A percentile compares a stretch with the other conserved stretches of the same genome.
Conservation (phyloP, 2,888 invertebrate genomes). For the Plutella xylostella region DNA sequence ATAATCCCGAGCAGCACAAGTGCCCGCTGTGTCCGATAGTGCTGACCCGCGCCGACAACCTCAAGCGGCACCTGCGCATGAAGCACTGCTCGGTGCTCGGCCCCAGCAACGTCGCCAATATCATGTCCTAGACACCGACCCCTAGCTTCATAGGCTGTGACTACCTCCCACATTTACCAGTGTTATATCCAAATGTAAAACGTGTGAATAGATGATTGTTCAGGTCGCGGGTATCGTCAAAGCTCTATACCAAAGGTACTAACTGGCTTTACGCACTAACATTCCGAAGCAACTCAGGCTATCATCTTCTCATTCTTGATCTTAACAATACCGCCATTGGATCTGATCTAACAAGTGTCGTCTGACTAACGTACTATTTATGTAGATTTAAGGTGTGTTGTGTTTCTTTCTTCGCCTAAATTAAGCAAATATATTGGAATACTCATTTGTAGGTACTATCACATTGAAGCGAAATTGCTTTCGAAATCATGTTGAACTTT, state of each 20-base stretch:
- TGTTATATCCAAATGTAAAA: no score
- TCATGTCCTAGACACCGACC: slow-evolving; percentile 41
- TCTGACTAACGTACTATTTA: slow-evolving; percentile 24
- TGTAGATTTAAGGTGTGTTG: slow-evolving; percentile 64
- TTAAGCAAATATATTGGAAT: not conserved
- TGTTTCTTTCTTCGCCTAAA: slow-evolving; percentile 33
- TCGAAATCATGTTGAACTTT: no score
- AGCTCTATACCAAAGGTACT: not conserved
- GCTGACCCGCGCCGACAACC: slow-evolving; percentile 75
- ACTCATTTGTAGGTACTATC: slow-evolving; percentile 3
- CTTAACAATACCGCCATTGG: not conserved
- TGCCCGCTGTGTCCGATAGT: slow-evolving; percentile 73
- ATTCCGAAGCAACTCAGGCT: slow-evolving; percentile 5
- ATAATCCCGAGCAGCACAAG: slow-evolving; percentile 72
- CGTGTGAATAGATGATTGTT: not conserved
- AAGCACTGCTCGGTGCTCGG: slow-evolving; percentile 66
- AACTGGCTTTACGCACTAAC: slow-evolving; percentile 2
- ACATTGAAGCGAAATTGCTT: slow-evolving; percentile 1
- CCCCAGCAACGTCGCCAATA: slow-evolving; percentile 48
- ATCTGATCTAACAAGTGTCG: not conserved
- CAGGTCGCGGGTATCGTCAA: not conserved
- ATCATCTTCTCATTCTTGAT: slow-evolving; percentile 1
- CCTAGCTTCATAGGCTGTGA: slow-evolving; percentile 11
- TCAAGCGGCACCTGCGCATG: slow-evolving; percentile 74
- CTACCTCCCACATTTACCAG: no score